Base-by-base conservation (phyloP, 2,113 vertebrate genomes). In the Pao palembangensis region DNA sequence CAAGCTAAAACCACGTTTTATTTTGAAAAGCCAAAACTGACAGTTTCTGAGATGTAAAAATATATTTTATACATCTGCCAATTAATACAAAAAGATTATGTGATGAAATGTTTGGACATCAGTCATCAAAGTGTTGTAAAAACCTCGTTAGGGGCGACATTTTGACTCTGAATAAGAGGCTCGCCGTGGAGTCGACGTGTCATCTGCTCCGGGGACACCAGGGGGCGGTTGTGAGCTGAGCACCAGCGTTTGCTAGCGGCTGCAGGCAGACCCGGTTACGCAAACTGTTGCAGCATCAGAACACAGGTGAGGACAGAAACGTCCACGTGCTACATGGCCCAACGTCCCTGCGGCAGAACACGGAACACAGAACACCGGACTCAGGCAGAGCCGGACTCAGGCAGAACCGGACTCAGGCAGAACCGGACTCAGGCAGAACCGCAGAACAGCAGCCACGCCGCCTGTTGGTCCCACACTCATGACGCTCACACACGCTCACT, bases 311-410 rank as follows among this genome's bases (percentile, higher is more conserved):
- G 76, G 71, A 77, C 65, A 61, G 46, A 69, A 76, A 81, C 70
- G 76, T 70, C 69, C 61, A 75, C 84, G 84, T 88, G 84, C 80
- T 80, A 83, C 78, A 75, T 81, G 77, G 84, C 78, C 67, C 62
- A 53, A 69, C 11, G 60, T 49, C 76, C 75, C 75, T 71, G 62
- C 34, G 61, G 79, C 71, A 67, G 62, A 71, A 58, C 52, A 69
- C 69, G 66, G 70, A 71, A 51, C 50, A 4, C 25, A 7, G 25
- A 28, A 28, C 25, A 73, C 82, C 51, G 72, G 48, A 48, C 71
- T 70, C 79, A 77, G 75, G 80, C n/a, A 79, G 83, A 34, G 71
- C 78, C 74, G 71, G 73, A 75, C 76, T 80, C 73, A 51, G 49
- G 15, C n/a, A 11, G 42, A 16, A 11, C 42, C 42, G 11, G 12